phyloP scores from a whole-genome alignment of 2,888 invertebrate species.

The Gandaritis pyraliata region DNA sequence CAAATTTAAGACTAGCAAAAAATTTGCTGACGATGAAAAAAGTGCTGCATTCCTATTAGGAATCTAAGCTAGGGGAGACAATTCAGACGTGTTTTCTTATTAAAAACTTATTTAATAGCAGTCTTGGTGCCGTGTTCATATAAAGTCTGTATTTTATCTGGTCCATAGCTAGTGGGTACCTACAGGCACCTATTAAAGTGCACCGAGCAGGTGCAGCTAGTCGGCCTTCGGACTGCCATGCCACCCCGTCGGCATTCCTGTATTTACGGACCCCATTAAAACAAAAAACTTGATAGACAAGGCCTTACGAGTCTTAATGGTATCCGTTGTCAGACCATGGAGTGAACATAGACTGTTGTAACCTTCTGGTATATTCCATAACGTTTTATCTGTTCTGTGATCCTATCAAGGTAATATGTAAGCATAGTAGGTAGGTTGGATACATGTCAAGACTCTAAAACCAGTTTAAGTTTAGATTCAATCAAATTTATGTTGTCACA shows the following conservation, averaged over 20 bases:
- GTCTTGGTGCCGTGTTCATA: neutral
- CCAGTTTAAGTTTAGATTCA: no score
- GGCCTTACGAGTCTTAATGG: constrained; percentile 13
- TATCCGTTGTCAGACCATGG: constrained; percentile 2
- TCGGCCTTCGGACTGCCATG: constrained; percentile 34
- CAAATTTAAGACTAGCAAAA: no score
- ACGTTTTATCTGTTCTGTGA: no score
- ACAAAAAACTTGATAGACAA: constrained; percentile 30
- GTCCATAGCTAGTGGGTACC: constrained; percentile 3
- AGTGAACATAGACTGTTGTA: neutral
- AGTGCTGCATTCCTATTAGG: no score
- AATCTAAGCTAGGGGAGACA: no score
- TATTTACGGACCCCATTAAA: constrained; percentile 30
- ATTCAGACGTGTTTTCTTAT: no score
- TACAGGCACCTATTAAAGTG: constrained; percentile 14
- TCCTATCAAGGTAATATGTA: no score
- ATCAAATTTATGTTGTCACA: no score
- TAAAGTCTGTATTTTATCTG: constrained; percentile 1
- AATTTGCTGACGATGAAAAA: no score
- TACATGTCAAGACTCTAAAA: no score
- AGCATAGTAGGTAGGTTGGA: no score
- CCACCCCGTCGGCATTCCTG: constrained; percentile 39
- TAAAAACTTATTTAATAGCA: neutral
- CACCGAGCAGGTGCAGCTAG: constrained; percentile 35
- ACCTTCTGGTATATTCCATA: no score